A percentile compares a stretch with the other conserved stretches of the same genome.
These are phyloP conservation scores for Cancer borealis DNA, from an alignment of 2,888 invertebrate species.

Conservation along the genomic window DNA sequence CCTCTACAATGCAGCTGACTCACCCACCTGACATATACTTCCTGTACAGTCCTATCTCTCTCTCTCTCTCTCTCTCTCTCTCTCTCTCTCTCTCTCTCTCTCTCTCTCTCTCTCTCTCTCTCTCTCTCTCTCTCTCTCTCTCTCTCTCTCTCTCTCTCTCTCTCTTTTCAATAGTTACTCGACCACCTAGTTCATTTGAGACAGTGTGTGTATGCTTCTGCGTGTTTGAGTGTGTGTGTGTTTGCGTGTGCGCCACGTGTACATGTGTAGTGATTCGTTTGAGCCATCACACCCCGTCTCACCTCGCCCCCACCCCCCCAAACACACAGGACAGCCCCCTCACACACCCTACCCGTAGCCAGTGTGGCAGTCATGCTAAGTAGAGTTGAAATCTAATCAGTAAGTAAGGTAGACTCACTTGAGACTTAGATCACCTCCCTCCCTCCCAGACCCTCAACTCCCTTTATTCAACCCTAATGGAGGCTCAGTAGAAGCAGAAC, in stretches of 20 bases:
- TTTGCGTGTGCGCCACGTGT: background rate
- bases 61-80: background rate
- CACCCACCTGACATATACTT: background rate
- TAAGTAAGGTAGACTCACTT: background rate
- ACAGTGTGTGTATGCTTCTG: background rate
- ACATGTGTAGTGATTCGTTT: background rate
- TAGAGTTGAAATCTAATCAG: background rate
- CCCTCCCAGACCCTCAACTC: background rate
- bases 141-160: slow-evolving; percentile 43
- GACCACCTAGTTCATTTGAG: background rate
- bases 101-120: slow-evolving; percentile 45
- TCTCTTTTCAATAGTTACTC: background rate
- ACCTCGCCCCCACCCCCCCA: background rate
- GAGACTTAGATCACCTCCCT: background rate
- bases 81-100: slow-evolving; percentile 45
- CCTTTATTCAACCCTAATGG: background rate
- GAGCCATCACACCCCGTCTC: background rate
- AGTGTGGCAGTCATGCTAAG: background rate
- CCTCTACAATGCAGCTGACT: no score
- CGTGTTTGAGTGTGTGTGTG: background rate
- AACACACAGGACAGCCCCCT: background rate
- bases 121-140: slow-evolving; percentile 45
- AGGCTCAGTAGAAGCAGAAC: background rate
- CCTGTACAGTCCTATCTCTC: background rate
- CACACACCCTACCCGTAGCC: background rate